Evolutionary conservation across 2,888 invertebrate genomes (phyloP), one percentile per base, ranked within the genome.

Genomic region (Trachelus troglodyta): DNA sequence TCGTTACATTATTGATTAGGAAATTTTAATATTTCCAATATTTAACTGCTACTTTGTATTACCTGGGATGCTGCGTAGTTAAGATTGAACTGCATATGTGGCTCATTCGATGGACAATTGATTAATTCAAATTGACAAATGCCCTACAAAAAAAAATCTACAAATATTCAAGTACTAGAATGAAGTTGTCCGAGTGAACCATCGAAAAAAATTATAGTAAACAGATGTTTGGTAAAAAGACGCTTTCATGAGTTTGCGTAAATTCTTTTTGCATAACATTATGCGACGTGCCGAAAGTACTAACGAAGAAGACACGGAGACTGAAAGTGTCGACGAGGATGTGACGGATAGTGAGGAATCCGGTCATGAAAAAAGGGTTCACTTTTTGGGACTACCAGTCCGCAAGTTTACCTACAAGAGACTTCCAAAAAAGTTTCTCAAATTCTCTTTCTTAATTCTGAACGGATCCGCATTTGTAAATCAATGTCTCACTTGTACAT

Each of bases 381-480:
- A 81, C n/a, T 79, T 85, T 33, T 73, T 87, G 4, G 85, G 84
- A 37, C 77, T 85, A 68, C 80, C 83, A 1, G 31, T 85, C 56
- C 77, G 83, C 12, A 83, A 84, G 79, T 77, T 85, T 34, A 86
- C 85, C 6, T 82, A 82, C 75, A 82, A 85, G 34, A 76, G 79
- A 37, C 75, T 87, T 30, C 84, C 85, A 4, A 82, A 80, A 56
- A 83, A 83, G 73, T 88, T 81, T 73, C 76, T 87, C 4, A 86
- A 85, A 76, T 77, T 83, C 71, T 81, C 81, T 0, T 89, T 89
- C 68, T 73, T 89, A 11, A 77, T 80, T 1, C 79, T 88, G 2
- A 89, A 88, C 75, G 80, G 83, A 11, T 77, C 77, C 37, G 82
- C 79, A 0, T 85, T 89, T 56, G 89, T 89, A 76, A 88, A 87